Percentiles rank a stretch among this genome's conserved stretches.
Conservation (phyloP, 1,140 invertebrate species). For the Pomacea maculata region DNA sequence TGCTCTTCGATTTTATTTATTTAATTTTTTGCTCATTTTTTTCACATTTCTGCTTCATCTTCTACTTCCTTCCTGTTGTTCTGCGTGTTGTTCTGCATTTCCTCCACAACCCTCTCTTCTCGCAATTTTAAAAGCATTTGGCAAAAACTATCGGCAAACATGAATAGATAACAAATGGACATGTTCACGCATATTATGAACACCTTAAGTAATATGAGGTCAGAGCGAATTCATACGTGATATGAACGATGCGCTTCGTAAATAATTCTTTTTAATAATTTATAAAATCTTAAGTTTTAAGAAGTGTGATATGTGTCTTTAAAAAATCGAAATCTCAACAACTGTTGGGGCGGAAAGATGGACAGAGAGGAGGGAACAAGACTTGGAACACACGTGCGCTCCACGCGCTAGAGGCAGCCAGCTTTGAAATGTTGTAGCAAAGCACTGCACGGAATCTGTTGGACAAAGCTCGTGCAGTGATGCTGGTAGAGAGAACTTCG, state of each 20-base stretch:
- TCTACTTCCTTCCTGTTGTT: slow-evolving; percentile 7
- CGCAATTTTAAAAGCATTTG: neutral
- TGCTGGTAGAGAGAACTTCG: no score
- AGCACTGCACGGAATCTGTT: no score
- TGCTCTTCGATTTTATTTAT: neutral
- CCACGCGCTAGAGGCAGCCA: no score
- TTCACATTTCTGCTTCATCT: slow-evolving; percentile 16
- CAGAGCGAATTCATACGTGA: neutral
- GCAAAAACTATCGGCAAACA: no score
- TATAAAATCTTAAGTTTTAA: no score
- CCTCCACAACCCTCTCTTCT: neutral
- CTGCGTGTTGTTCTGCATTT: slow-evolving; percentile 6
- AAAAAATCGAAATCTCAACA: no score
- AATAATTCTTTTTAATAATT: neutral
- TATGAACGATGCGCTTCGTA: neutral
- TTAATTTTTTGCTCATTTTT: slow-evolving; percentile 2
- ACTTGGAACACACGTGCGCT: no score
- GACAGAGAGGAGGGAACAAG: no score
- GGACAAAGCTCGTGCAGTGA: no score
- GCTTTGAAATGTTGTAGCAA: no score
- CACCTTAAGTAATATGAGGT: neutral
- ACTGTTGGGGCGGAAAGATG: no score
- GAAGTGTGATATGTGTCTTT: no score
- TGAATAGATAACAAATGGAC: neutral
- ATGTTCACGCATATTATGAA: neutral